phyloP scores from a whole-genome alignment of 2,113 vertebrate genomes.

The Pachycephala philippinensis region DNA sequence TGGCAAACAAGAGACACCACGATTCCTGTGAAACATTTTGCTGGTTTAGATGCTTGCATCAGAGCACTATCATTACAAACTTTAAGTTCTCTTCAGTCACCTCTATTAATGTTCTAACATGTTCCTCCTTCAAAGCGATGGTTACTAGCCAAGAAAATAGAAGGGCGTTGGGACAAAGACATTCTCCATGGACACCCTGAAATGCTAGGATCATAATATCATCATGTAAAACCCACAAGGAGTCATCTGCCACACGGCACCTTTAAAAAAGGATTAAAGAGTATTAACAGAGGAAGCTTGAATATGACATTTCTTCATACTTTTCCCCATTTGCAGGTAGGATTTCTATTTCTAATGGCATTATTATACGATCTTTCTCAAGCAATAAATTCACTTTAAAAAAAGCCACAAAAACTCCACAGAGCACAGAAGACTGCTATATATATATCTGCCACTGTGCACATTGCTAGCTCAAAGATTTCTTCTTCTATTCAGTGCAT shows the following conservation, averaged over 20 bases:
- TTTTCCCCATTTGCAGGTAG: neutral
- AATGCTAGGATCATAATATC: neutral
- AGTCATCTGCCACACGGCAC: neutral
- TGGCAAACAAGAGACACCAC: neutral
- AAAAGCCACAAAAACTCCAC: neutral
- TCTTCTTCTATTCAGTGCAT: constrained; percentile 8
- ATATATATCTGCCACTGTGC: neutral
- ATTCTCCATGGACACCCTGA: neutral
- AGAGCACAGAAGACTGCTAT: neutral
- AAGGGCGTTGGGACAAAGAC: neutral
- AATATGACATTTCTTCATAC: neutral
- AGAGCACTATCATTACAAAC: neutral
- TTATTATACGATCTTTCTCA: neutral
- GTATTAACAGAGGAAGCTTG: neutral
- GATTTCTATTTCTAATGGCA: neutral
- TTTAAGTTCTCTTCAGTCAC: neutral
- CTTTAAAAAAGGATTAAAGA: neutral
- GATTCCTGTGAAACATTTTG: neutral
- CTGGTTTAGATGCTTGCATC: neutral
- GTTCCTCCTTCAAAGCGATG: neutral
- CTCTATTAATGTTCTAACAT: neutral
- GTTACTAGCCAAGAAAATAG: neutral
- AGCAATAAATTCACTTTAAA: neutral
- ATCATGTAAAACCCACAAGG: neutral
- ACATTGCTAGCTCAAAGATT: constrained; percentile 6